These are phyloP conservation scores for Agrotis segetum DNA, from an alignment of 2,888 invertebrate genomes.

Conservation along the genomic window DNA sequence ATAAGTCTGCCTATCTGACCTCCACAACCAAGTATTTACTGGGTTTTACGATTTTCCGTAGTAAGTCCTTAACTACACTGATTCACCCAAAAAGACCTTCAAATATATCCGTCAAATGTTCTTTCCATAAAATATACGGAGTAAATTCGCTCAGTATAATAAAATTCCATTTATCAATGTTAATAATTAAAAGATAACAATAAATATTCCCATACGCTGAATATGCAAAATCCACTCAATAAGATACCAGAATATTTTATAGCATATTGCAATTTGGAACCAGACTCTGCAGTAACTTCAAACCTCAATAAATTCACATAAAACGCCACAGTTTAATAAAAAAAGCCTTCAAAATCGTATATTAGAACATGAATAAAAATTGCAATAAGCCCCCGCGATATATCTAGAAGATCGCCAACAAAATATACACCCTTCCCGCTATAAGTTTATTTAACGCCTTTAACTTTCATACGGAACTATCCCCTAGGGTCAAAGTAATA, in stretches of 20 bases:
- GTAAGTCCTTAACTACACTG: too few species aligned
- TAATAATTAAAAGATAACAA: neutral
- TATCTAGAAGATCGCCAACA: constrained; percentile 64
- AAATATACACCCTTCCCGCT: constrained; percentile 65
- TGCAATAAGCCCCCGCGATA: constrained; percentile 65
- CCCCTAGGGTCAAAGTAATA: constrained; percentile 29
- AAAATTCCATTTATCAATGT: too few species aligned
- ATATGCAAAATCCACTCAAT: neutral
- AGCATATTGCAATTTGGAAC: constrained; percentile 34
- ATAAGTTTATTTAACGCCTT: constrained; percentile 66
- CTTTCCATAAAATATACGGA: too few species aligned
- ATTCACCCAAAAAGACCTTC: too few species aligned
- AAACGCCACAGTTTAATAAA: constrained; percentile 53
- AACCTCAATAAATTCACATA: constrained; percentile 53
- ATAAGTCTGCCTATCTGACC: too few species aligned
- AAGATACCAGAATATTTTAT: constrained; percentile 4
- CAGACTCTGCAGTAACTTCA: constrained; percentile 28
- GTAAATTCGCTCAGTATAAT: too few species aligned
- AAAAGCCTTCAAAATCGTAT: constrained; percentile 52
- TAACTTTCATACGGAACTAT: constrained; percentile 14
- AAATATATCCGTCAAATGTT: too few species aligned
- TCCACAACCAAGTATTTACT: too few species aligned
- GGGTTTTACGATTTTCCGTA: too few species aligned
- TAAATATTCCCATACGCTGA: neutral
- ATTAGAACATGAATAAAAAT: constrained; percentile 63